Percentiles rank a stretch among this genome's conserved stretches.
Conservation (phyloP, 2,797 vertebrate genomes). For the Hozukius guyotensis region DNA sequence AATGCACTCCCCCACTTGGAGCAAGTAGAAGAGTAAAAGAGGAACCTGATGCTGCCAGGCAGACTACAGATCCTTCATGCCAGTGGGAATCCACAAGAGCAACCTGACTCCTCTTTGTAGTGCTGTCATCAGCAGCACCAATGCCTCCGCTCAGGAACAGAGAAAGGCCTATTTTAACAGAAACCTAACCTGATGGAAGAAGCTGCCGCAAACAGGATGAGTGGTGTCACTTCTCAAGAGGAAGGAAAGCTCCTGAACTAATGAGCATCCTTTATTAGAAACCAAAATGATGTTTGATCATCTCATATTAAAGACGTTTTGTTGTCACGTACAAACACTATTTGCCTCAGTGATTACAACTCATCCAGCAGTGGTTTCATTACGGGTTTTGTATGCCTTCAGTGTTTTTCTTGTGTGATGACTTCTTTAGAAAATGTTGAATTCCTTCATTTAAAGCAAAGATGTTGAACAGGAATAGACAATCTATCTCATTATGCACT, state of each 20-base stretch:
- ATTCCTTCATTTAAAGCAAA: background rate
- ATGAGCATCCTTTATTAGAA: conserved; percentile 11
- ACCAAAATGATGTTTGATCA: conserved; percentile 10
- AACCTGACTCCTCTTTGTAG: conserved; percentile 70
- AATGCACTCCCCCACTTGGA: conserved; percentile 19
- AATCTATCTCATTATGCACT: background rate
- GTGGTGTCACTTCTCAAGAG: conserved; percentile 25
- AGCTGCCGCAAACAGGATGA: conserved; percentile 35
- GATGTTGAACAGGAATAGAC: background rate
- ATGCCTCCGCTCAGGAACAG: conserved; percentile 43
- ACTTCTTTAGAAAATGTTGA: background rate
- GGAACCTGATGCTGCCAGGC: conserved; percentile 55
- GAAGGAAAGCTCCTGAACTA: conserved; percentile 23
- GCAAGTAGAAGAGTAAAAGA: conserved; percentile 31
- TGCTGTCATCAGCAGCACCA: conserved; percentile 66
- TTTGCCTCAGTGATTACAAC: background rate
- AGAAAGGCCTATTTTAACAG: conserved; percentile 55
- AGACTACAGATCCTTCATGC: conserved; percentile 39
- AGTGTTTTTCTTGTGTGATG: background rate
- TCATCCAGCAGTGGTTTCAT: background rate
- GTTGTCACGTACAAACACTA: background rate
- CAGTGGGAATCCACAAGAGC: conserved; percentile 49
- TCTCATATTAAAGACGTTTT: background rate
- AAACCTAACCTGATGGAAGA: conserved; percentile 26
- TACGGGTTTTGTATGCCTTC: background rate